Evolutionary conservation across 2,113 vertebrate genomes (phyloP).

Genomic region (Chaetura pelagica): DNA sequence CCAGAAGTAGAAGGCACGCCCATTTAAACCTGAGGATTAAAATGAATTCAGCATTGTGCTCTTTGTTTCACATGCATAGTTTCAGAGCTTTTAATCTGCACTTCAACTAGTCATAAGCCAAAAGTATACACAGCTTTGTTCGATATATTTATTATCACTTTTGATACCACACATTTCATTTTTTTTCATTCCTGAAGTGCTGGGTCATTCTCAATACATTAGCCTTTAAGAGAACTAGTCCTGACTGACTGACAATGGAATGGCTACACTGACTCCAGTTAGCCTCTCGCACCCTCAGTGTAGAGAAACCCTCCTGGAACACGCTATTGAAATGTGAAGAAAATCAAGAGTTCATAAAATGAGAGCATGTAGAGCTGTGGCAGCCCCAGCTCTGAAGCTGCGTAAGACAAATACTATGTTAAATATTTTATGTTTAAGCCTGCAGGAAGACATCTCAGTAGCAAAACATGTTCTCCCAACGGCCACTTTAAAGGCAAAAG

Average conservation of each 20-base stretch:
- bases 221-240: slow-evolving; percentile 63
- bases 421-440: slow-evolving; percentile 62
- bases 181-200: slow-evolving; percentile 60
- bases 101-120: slow-evolving; percentile 55
- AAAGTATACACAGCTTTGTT: slow-evolving; percentile 60
- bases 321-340: slow-evolving; percentile 34
- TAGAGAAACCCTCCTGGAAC: slow-evolving; percentile 44
- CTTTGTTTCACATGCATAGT: slow-evolving; percentile 70
- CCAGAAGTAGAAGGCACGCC: slow-evolving; percentile 61
- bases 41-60: slow-evolving; percentile 75
- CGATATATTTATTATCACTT: slow-evolving; percentile 65
- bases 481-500: slow-evolving; percentile 38
- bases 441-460: slow-evolving; percentile 38
- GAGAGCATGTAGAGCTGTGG: background rate
- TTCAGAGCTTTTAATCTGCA: slow-evolving; percentile 72
- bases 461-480: slow-evolving; percentile 42
- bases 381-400: background rate
- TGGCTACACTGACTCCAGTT: slow-evolving; percentile 41
- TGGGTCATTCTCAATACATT: slow-evolving; percentile 63
- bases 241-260: slow-evolving; percentile 63
- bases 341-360: background rate
- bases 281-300: slow-evolving; percentile 43
- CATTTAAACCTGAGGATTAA: slow-evolving; percentile 80
- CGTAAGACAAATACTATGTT: background rate
- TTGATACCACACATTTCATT: slow-evolving; percentile 36